These are phyloP conservation scores for Cephus nigrinus DNA, from an alignment of 2,888 invertebrate genomes.

Conservation along the genomic window DNA sequence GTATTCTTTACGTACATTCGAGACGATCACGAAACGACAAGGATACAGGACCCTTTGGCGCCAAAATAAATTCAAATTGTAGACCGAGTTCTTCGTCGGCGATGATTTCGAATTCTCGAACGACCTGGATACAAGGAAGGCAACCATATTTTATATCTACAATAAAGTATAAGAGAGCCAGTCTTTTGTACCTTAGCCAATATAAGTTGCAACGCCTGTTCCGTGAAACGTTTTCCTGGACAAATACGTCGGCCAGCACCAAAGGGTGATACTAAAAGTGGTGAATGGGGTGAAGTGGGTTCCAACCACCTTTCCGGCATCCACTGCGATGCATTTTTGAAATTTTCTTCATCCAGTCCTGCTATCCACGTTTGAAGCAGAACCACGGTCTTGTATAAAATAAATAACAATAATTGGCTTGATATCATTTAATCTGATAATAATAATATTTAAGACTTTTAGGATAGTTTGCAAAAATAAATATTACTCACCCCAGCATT, in stretches of 20 bases:
- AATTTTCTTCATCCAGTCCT: slow-evolving; percentile 80
- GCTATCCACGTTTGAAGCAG: slow-evolving; percentile 87
- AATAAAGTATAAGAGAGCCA: not conserved
- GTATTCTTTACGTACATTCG: slow-evolving; percentile 31
- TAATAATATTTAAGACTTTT: not conserved
- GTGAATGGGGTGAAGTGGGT: slow-evolving; percentile 69
- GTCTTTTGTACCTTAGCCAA: slow-evolving; percentile 74
- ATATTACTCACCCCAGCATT: slow-evolving; percentile 75
- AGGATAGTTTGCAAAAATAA: too few species aligned
- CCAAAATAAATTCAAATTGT: slow-evolving; percentile 84
- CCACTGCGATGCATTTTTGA: slow-evolving; percentile 77
- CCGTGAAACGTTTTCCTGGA: slow-evolving; percentile 87
- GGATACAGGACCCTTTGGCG: slow-evolving; percentile 80
- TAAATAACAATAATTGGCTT: not conserved
- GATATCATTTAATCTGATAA: not conserved
- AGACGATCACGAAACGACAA: slow-evolving; percentile 70
- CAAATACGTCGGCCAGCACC: slow-evolving; percentile 85
- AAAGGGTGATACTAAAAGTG: slow-evolving; percentile 80
- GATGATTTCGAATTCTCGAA: slow-evolving; percentile 78
- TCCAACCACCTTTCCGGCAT: slow-evolving; percentile 83
- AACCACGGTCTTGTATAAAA: slow-evolving; percentile 74
- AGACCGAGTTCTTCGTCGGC: slow-evolving; percentile 77
- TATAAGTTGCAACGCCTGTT: slow-evolving; percentile 79
- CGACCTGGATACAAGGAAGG: slow-evolving; percentile 68
- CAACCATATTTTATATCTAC: too few species aligned